These are phyloP conservation scores for Lichenostomus cassidix DNA, from an alignment of 2,113 vertebrate genomes.

Conservation along the genomic window DNA sequence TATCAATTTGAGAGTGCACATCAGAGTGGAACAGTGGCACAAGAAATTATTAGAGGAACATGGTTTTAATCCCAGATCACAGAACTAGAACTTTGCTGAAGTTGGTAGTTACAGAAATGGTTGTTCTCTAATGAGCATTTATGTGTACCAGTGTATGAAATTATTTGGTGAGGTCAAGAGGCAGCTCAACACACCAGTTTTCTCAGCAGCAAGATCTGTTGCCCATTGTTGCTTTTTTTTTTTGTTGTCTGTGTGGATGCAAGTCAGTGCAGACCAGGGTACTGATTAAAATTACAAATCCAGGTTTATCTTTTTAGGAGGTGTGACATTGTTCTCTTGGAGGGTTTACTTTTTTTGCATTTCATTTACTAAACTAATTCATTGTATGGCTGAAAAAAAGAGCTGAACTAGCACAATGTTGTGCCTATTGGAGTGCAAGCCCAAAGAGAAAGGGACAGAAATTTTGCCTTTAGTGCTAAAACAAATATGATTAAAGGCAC, in stretches of 20 bases:
- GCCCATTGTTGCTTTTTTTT: background rate
- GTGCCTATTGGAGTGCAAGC: background rate
- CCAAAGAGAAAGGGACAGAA: background rate
- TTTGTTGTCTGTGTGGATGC: background rate
- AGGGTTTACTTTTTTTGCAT: background rate
- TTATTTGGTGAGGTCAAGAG: background rate
- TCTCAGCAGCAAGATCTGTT: background rate
- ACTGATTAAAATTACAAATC: background rate
- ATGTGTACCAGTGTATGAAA: background rate
- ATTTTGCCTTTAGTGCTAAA: background rate
- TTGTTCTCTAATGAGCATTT: background rate
- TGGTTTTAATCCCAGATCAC: background rate
- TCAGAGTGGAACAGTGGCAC: background rate
- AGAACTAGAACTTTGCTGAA: background rate
- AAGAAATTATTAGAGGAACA: background rate
- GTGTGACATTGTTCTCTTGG: background rate
- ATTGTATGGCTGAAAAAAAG: background rate
- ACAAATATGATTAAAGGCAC: background rate
- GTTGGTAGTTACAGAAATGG: background rate
- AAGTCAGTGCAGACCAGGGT: background rate
- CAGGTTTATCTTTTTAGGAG: background rate
- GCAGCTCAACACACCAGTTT: background rate
- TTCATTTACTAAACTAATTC: background rate
- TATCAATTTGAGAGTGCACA: background rate
- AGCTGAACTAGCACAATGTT: background rate